Conservation (phyloP, 2,797 vertebrate species). For the Crax fasciolata region DNA sequence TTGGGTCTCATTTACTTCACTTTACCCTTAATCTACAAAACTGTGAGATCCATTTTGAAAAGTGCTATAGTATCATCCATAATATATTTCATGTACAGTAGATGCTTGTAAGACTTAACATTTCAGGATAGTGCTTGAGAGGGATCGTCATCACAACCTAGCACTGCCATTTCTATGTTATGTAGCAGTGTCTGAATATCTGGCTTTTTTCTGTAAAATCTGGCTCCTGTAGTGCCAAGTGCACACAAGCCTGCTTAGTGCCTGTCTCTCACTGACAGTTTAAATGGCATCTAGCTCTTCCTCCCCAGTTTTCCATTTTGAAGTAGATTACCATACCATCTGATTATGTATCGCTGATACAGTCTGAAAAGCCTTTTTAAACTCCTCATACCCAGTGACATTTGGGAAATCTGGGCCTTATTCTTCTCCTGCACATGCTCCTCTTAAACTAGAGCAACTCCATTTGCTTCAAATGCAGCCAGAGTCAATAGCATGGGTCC, state of each 20-base stretch:
- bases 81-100: neutral
- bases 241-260: neutral
- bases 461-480: neutral
- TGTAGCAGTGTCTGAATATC: neutral
- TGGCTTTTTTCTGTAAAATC: neutral
- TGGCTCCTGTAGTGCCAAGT: neutral
- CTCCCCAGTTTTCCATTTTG: neutral
- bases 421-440: rapidly evolving
- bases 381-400: neutral
- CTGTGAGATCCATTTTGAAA: neutral
- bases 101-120: neutral
- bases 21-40: constrained; percentile 6
- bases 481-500: neutral
- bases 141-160: rapidly evolving
- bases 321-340: neutral
- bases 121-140: neutral
- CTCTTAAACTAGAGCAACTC: neutral
- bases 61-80: neutral
- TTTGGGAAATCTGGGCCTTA: neutral
- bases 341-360: neutral
- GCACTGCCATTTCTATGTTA: neutral
- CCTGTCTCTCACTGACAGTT: neutral
- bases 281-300: neutral
- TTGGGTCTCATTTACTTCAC: neutral
- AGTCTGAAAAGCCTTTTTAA: neutral